Evolutionary conservation across 64 coral and sea anemone species (phyloP).

Genomic region (Stichodactyla helianthus): DNA sequence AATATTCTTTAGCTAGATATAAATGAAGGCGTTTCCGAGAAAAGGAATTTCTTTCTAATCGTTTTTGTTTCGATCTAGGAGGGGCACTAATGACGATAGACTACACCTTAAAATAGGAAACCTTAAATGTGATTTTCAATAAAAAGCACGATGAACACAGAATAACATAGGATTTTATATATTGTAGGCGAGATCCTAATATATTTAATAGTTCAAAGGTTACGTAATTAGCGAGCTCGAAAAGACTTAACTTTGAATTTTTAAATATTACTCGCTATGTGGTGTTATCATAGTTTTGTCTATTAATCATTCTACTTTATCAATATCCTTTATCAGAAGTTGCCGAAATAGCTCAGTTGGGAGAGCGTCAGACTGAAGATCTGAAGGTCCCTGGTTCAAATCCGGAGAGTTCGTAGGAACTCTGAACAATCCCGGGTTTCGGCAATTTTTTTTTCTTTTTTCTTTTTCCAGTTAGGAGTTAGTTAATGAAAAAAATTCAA

Average conservation of each 20-base stretch:
- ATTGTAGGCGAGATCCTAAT: not conserved
- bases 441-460: slow-evolving; percentile 52
- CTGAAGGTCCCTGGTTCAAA: slow-evolving; percentile 99
- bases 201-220: not conserved
- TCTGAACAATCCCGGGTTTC: slow-evolving; percentile 94
- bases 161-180: not conserved
- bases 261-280: not conserved
- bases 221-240: not conserved
- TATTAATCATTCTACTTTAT: not conserved
- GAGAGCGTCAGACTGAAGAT: slow-evolving; percentile 99
- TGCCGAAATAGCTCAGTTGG: slow-evolving; percentile 94
- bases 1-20: not conserved
- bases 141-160: not conserved
- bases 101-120: not conserved
- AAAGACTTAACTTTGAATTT: not conserved
- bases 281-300: not conserved
- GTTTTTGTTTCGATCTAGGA: not conserved
- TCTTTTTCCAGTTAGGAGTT: not conserved
- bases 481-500: too few relatives aligned
- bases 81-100: not conserved
- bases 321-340: accelerated
- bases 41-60: not conserved
- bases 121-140: not conserved
- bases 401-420: slow-evolving; percentile 78
- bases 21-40: not conserved